Base-by-base conservation (phyloP, 2,888 invertebrate species). In the Biston stratarius region DNA sequence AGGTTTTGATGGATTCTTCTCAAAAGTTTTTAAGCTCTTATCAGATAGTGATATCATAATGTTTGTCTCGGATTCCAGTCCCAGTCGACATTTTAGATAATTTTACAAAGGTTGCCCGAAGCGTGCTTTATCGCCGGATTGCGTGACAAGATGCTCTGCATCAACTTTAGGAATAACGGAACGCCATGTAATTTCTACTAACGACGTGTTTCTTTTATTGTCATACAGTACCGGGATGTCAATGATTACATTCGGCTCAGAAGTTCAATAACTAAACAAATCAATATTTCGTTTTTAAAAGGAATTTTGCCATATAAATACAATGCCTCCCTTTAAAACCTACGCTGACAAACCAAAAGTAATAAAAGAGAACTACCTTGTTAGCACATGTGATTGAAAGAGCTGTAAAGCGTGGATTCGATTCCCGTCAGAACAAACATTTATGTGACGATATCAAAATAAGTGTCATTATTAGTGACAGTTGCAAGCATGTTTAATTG, bases 161-260 rank as follows among this genome's bases (percentile, higher is more conserved):
- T 93, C 90, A 91, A 83, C 74, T 83, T 82, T 81, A 74, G 82
- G 83, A 84, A 82, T 88, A 90, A 90, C 88, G 84, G 84, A 83
- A 87, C 81, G 85, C 91, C 90, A 84, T 91, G 92, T 92, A 89
- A 92, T 91, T 90, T 89, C 86, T 82, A 87, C 84, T 91, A 92
- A 91, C 90, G 85, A 90, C 79, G 87, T 92, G 90, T 91, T 92
- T 90, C 82, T 90, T 85, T 89, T 86, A 88, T 86, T 90, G 90
- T 89, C 86, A 89, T 80, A 77, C 80, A 82, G 81, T 81, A 81
- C 79, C 79, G 73, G 76, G 36, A 48, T 73, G 67, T 71, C 63
- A 64, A 64, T 68, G 61, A 47, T 47, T 34, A 36, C 6, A 11
- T 34, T 47, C 40, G 51, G 51, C 38, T 36, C 34, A 14, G 14